These are phyloP conservation scores for Geopemphigus sp. DNA, from an alignment of 1,140 invertebrate genomes.

Conservation along the genomic window DNA sequence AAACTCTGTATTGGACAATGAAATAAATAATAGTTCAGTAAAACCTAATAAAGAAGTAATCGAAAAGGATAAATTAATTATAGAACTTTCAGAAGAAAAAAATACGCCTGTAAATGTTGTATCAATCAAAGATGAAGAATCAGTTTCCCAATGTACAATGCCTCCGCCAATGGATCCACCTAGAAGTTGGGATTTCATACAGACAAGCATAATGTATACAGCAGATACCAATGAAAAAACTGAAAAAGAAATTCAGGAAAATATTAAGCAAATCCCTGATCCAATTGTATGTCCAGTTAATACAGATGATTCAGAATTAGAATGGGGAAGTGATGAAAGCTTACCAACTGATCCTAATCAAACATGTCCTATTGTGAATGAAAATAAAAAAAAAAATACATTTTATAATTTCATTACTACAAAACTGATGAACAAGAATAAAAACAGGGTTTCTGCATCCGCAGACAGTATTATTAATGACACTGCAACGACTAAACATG, in stretches of 20 bases:
- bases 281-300: constrained; percentile 24
- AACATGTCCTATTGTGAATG: not conserved
- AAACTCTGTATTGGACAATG: not conserved
- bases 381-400: constrained; percentile 25
- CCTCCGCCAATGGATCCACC: constrained; percentile 55
- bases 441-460: constrained; percentile 30
- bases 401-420: constrained; percentile 41
- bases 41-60: constrained; percentile 3
- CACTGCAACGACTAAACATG: constrained; percentile 9
- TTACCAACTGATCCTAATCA: constrained; percentile 44
- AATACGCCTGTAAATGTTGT: constrained; percentile 1
- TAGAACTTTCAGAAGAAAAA: not conserved
- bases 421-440: constrained; percentile 31
- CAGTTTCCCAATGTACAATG: constrained; percentile 52
- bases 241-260: constrained; percentile 22
- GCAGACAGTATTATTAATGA: constrained; percentile 30
- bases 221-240: constrained; percentile 12
- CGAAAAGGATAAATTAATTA: not conserved
- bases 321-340: constrained; percentile 48
- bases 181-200: constrained; percentile 55
- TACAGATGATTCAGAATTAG: constrained; percentile 46
- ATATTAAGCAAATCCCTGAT: constrained; percentile 29
- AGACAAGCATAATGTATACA: constrained; percentile 54
- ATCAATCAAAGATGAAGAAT: constrained; percentile 43
- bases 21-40: not conserved